Conservation (phyloP, 2,888 invertebrate genomes). For the Resseliella maxima region DNA sequence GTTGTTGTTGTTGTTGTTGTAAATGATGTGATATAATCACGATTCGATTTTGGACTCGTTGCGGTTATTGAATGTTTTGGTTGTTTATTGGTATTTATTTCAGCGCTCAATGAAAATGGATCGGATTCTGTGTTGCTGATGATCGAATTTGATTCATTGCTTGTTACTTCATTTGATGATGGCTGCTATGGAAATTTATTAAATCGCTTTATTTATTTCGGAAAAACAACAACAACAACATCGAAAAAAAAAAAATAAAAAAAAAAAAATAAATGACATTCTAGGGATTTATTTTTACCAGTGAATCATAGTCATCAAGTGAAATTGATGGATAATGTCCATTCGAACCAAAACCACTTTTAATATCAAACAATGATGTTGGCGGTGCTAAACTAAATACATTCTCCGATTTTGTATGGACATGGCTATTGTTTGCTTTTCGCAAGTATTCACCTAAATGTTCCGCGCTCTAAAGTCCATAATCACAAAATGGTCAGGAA, state of each 20-base stretch:
- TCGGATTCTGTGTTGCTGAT: background rate
- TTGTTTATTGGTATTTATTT: background rate
- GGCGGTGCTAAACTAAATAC: slow-evolving; percentile 62
- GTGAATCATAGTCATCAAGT: slow-evolving; percentile 72
- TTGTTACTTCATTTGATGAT: slow-evolving; percentile 51
- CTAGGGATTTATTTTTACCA: too few species aligned
- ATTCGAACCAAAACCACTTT: slow-evolving; percentile 60
- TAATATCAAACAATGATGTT: slow-evolving; percentile 11
- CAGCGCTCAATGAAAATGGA: slow-evolving; percentile 15
- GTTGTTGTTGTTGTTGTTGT: slow-evolving; percentile 49
- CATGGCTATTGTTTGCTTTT: slow-evolving; percentile 60
- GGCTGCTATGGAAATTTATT: background rate
- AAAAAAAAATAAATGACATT: too few species aligned
- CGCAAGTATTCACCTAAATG: slow-evolving; percentile 58
- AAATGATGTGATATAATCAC: slow-evolving; percentile 53
- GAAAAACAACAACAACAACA: too few species aligned
- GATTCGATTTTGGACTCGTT: slow-evolving; percentile 40
- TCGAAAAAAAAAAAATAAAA: too few species aligned
- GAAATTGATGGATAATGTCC: slow-evolving; percentile 65
- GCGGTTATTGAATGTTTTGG: background rate
- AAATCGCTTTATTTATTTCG: too few species aligned
- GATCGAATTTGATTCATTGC: slow-evolving; percentile 20
- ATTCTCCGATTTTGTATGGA: slow-evolving; percentile 60
- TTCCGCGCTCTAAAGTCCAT: slow-evolving; percentile 22
- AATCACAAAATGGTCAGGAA: background rate